Evolutionary conservation across 2,888 invertebrate species (phyloP).

Genomic region (Lathronympha strigana): DNA sequence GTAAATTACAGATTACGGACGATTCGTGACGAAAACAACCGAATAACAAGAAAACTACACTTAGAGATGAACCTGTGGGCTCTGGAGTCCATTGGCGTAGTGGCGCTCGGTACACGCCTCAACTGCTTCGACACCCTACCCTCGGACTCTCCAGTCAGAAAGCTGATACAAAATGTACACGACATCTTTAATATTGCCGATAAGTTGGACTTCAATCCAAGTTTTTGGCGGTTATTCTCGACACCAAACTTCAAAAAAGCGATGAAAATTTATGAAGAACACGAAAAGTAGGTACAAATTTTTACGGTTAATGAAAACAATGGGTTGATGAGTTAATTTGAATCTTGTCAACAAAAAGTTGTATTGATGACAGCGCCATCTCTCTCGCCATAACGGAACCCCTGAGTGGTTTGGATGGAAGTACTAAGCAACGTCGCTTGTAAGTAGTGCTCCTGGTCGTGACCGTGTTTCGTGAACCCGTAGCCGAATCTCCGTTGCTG

Average conservation of each 20-base stretch:
- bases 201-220: constrained; percentile 63
- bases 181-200: constrained; percentile 21
- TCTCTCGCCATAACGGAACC: too few relatives aligned
- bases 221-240: constrained; percentile 71
- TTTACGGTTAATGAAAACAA: too few relatives aligned
- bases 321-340: too few relatives aligned
- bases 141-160: constrained; percentile 29
- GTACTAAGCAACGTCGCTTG: too few relatives aligned
- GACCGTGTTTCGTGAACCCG: too few relatives aligned
- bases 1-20: constrained; percentile 53
- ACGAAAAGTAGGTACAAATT: constrained; percentile 30
- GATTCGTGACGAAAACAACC: constrained; percentile 68
- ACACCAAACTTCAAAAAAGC: constrained; percentile 31
- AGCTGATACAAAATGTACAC: constrained; percentile 34
- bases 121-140: constrained; percentile 44
- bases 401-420: too few relatives aligned
- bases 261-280: constrained; percentile 36
- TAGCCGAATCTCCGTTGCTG: too few relatives aligned
- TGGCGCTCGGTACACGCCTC: constrained; percentile 47
- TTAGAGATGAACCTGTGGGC: constrained; percentile 81
- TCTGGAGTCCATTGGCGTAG: constrained; percentile 68
- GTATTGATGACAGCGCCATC: too few relatives aligned
- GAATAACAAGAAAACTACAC: constrained; percentile 77
- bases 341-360: too few relatives aligned
- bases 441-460: too few relatives aligned